Evolutionary conservation across 2,113 vertebrate genomes (phyloP), one percentile per base, ranked within the genome.

Genomic region (Polyodon spathula): DNA sequence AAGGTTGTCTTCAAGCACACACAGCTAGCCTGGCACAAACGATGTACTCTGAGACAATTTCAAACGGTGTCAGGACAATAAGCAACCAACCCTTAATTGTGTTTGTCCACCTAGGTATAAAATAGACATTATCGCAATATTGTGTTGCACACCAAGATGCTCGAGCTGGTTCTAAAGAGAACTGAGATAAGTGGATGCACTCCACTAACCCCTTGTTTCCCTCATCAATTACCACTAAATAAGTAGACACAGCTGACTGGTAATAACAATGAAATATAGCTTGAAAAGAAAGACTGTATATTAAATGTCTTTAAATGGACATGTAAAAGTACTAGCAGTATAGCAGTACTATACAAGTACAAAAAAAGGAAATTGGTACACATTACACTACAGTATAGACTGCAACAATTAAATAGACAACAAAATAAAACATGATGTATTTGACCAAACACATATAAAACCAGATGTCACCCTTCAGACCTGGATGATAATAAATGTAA

Each of bases 31-130:
- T 91, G 90, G 89, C 90, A 92, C 89, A 88, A 84, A 84, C 84
- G 85, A 90, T 84, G 86, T 87, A 86, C 84, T 85, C 85, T 86
- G 86, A 89, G 88, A 90, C 88, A 88, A 91, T 91, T 93, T 94
- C 89, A 93, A 91, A 92, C 87, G 77, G 84, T 86, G 89, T 90
- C 85, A 82, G 86, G 87, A 95, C 91, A 95, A 93, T 94, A 88
- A 91, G 89, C 88, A 92, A 89, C 90, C 89, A 91, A 87, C 84
- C 87, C 82, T 88, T 81, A 85, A 95, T 96, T 96, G 94, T 94
- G 88, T 96, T 95, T 97, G 92, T 93, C 92, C 92, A 96, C 93
- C 93, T 97, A 93, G 91, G 92, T 95, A 94, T 95, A 92, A 95
- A 95, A 92, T 89, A 93, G 89, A 89, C 89, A 94, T 94, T 94